These are phyloP conservation scores for Melanerpes aurifrons DNA, from an alignment of 2,113 vertebrate genomes.

Conservation along the genomic window DNA sequence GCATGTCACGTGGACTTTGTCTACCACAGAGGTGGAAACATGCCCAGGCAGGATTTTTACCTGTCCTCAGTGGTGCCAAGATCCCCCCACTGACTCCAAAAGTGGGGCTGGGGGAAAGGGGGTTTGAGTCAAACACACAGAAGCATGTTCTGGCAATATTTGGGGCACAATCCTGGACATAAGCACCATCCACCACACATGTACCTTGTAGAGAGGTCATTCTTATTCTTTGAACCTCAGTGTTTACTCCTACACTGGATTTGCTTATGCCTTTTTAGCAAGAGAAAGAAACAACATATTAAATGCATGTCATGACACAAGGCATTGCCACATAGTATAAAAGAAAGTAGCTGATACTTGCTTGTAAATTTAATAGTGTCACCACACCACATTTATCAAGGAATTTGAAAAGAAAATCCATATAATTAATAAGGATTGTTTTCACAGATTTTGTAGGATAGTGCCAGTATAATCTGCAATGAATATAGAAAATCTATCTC, in stretches of 20 bases:
- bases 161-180: too few species aligned
- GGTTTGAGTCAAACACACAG: too few species aligned
- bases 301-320: background rate
- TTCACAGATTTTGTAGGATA: background rate
- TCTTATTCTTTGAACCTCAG: background rate
- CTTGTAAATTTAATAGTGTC: background rate
- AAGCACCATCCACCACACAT: too few species aligned
- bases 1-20: too few species aligned
- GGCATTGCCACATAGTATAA: background rate
- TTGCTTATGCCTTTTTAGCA: background rate
- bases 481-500: background rate
- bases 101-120: too few species aligned
- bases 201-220: background rate
- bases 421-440: background rate
- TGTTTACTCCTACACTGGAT: background rate
- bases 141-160: too few species aligned
- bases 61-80: too few species aligned
- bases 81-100: too few species aligned
- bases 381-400: background rate
- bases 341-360: background rate
- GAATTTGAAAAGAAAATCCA: background rate
- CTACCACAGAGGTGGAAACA: too few species aligned
- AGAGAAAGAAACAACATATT: background rate
- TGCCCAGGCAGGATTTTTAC: too few species aligned
- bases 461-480: background rate